These are phyloP conservation scores for Lepilemur ruficaudatus DNA, from an alignment of 2,797 vertebrate genomes.

Conservation along the genomic window DNA sequence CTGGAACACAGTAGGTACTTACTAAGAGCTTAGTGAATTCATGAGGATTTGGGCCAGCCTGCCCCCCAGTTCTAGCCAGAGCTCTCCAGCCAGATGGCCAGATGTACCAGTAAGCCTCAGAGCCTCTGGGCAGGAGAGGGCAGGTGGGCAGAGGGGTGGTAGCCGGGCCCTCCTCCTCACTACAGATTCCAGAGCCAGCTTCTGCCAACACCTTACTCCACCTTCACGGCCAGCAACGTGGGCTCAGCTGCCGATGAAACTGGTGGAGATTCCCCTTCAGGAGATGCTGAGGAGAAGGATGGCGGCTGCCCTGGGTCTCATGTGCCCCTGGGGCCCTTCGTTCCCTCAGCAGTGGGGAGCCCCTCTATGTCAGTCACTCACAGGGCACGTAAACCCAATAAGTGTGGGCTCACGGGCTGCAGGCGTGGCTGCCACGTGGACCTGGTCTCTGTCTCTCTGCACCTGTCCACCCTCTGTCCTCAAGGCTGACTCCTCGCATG, in stretches of 20 bases:
- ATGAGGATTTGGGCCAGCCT: rapidly evolving
- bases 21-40: neutral
- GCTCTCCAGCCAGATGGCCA: neutral
- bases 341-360: neutral
- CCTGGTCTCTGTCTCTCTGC: neutral
- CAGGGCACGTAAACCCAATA: neutral
- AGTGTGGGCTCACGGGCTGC: neutral
- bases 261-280: rapidly evolving
- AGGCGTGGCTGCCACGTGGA: neutral
- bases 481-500: rapidly evolving
- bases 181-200: neutral
- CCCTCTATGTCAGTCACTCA: rapidly evolving
- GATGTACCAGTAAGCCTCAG: neutral
- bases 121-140: neutral
- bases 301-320: neutral
- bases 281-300: neutral
- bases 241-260: neutral
- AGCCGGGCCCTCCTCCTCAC: neutral
- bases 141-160: neutral
- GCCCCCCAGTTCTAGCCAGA: neutral
- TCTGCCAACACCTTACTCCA: neutral
- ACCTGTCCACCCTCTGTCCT: neutral
- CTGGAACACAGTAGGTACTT: neutral
- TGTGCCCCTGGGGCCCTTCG: neutral
- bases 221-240: rapidly evolving